Conservation (phyloP, 1,140 invertebrate genomes). For the Dreissena polymorpha region DNA sequence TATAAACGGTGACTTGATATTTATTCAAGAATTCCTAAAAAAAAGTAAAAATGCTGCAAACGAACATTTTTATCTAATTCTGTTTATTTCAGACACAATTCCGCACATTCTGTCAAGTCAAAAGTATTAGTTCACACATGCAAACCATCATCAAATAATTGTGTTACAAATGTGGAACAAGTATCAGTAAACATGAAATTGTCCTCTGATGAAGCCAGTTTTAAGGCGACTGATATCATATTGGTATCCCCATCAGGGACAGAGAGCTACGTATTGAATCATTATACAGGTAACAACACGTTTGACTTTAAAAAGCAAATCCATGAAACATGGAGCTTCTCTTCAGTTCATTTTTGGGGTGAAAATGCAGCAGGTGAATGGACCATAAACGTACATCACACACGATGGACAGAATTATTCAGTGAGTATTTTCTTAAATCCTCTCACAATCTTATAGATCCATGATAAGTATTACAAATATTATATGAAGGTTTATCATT, state of each 20-base stretch:
- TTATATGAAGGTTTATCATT: too few species aligned
- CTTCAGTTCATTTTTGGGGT: slow-evolving; percentile 3
- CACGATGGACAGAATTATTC: too few species aligned
- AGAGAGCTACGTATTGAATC: neutral
- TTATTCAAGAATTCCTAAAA: too few species aligned
- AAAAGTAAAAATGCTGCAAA: too few species aligned
- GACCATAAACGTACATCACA: neutral
- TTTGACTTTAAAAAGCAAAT: neutral
- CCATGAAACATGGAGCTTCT: slow-evolving; percentile 1
- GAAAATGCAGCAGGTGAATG: neutral
- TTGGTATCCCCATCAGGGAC: neutral
- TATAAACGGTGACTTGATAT: too few species aligned
- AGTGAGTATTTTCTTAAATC: too few species aligned
- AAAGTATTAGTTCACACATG: neutral
- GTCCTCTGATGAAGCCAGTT: neutral
- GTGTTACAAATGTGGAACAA: neutral
- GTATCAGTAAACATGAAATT: neutral
- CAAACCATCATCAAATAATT: neutral
- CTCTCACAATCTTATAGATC: too few species aligned
- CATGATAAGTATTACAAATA: too few species aligned
- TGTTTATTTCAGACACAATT: neutral
- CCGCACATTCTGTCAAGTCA: neutral
- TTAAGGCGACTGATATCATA: neutral
- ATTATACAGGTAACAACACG: neutral
- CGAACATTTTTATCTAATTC: too few species aligned